Evolutionary conservation across 2,797 vertebrate species (phyloP).

Genomic region (Tokudaia tokunoshimensis): DNA sequence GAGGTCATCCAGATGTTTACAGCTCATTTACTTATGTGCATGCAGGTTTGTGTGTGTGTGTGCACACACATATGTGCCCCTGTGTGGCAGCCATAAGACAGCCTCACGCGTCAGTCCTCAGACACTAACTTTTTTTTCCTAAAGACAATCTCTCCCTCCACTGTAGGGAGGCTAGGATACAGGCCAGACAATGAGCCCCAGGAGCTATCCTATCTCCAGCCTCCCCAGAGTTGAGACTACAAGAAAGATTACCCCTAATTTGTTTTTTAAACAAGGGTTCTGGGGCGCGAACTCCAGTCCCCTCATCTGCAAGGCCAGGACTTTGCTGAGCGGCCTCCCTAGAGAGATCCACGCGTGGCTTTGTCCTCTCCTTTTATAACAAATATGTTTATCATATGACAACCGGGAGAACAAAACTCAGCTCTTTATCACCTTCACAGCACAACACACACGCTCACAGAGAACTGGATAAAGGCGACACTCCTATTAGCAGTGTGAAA

Average conservation of each 20-base stretch:
- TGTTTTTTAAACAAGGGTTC: background rate
- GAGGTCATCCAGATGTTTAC: background rate
- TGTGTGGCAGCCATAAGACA: background rate
- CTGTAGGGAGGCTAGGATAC: background rate
- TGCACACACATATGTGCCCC: too few species aligned
- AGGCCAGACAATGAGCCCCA: background rate
- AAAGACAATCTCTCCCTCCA: background rate
- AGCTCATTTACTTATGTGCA: background rate
- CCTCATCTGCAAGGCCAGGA: background rate
- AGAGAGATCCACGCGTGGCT: background rate
- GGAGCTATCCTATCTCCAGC: background rate
- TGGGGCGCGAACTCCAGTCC: too few species aligned
- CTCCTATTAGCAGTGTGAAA: slow-evolving; percentile 3
- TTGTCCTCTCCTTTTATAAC: background rate
- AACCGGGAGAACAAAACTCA: slow-evolving; percentile 8
- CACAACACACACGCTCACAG: background rate
- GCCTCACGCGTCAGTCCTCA: background rate
- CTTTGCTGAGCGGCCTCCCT: background rate
- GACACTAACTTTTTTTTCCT: background rate
- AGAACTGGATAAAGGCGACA: background rate
- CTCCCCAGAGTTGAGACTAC: background rate
- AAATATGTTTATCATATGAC: background rate
- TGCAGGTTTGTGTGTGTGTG: background rate
- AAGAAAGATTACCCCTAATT: background rate
- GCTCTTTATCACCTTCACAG: background rate